Evolutionary conservation across 2,113 vertebrate genomes (phyloP).

Genomic region (Scopus umbretta): DNA sequence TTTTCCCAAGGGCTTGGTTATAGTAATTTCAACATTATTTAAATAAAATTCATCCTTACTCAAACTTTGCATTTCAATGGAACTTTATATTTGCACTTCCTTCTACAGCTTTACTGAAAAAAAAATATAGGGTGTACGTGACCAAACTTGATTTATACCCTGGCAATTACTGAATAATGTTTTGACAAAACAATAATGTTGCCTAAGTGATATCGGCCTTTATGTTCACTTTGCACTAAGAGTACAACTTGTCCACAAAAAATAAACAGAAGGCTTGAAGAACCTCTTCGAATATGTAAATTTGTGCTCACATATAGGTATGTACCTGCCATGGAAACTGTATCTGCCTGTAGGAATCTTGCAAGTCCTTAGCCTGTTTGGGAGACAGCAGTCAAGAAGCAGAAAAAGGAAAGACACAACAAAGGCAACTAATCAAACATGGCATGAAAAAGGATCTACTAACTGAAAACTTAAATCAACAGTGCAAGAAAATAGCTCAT

Average conservation of each 20-base stretch:
- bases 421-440: neutral
- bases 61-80: neutral
- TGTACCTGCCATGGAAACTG: neutral
- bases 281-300: neutral
- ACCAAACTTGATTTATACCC: neutral
- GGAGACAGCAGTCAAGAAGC: neutral
- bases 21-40: neutral
- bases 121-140: neutral
- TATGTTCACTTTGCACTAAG: neutral
- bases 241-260: neutral
- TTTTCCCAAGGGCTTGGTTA: neutral
- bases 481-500: neutral
- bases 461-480: neutral
- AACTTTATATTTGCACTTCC: neutral
- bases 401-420: neutral
- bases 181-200: neutral
- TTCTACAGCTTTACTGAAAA: neutral
- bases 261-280: neutral
- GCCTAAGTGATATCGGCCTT: neutral
- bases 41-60: neutral
- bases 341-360: neutral
- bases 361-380: neutral
- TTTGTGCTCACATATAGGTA: neutral
- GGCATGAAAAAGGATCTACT: neutral
- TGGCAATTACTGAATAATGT: neutral